Evolutionary conservation across 1,140 invertebrate genomes (phyloP).

Genomic region (Elymnias hypermnestra): DNA sequence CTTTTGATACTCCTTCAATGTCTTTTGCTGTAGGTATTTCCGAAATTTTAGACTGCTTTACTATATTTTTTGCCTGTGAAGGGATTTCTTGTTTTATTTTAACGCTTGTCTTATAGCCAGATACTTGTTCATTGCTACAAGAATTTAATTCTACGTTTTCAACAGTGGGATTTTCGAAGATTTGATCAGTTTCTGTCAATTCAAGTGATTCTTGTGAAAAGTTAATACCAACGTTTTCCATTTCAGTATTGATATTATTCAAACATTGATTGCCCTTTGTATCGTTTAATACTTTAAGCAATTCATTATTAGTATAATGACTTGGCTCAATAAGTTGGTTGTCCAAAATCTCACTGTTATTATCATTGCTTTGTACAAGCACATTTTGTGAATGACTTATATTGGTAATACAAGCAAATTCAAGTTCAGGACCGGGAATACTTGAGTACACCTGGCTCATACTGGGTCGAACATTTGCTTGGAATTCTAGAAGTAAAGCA

Average conservation of each 20-base stretch:
- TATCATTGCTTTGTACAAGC: constrained; percentile 19
- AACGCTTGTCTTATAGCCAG: too few species aligned
- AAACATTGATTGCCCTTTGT: constrained; percentile 11
- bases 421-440: constrained; percentile 66
- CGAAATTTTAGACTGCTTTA: not conserved
- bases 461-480: constrained; percentile 66
- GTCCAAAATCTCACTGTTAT: constrained; percentile 1
- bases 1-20: not conserved
- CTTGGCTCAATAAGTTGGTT: not conserved
- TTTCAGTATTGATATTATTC: not conserved
- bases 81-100: too few species aligned
- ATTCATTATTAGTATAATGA: constrained; percentile 23
- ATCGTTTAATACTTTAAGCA: constrained; percentile 24
- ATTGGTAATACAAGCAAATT: constrained; percentile 58
- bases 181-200: too few species aligned
- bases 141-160: too few species aligned
- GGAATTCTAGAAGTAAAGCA: constrained; percentile 64
- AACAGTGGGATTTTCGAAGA: too few species aligned
- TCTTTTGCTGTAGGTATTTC: not conserved
- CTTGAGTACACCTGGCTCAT: constrained; percentile 67
- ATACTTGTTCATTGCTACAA: too few species aligned
- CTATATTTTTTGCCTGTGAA: not conserved
- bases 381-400: constrained; percentile 25
- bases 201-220: too few species aligned
- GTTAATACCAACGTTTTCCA: not conserved